Base-by-base conservation (phyloP, 2,888 invertebrate species). In the Apamea sordens region DNA sequence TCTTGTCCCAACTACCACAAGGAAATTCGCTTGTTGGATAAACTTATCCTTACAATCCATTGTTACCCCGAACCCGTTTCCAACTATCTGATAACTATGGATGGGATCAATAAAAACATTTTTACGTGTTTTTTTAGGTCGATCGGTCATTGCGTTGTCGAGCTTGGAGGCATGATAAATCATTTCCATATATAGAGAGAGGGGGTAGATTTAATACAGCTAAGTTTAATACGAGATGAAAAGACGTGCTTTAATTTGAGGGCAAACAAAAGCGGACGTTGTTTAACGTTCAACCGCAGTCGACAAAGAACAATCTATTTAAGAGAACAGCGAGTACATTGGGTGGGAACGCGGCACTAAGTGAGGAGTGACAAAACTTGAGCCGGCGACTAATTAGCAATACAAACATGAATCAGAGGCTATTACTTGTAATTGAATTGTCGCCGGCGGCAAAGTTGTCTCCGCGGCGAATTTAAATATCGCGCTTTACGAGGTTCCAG, bases 391-490 rank as follows among this genome's bases (percentile, higher is more conserved):
- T 96, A 96, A 97, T 97, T 97, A 96, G 95, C 95, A 95, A 96
- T 96, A 96, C 96, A 97, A 97, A 96, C 96, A 96, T 96, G 96
- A 97, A 97, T 97, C 96, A 96, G 96, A 92, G 95, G 96, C 96
- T 96, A 97, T 97, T 96, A 96, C 95, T 96, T 96, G 95, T 97
- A 97, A 96, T 97, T 96, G 96, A 96, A 97, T 96, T 95, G 95
- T 94, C 96, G 95, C 94, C 92, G 95, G 93, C 94, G 94, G 95
- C 93, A 93, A 94, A 96, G 95, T 95, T 96, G 93, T 92, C 93
- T 94, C 95, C 93, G 92, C 93, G 93, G 92, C 92, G 92, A 96
- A 96, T 96, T 96, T 96, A 96, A 96, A 96, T 96, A 96, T 96
- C 94, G 92, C 94, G 94, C 94, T 95, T 93, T 93, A 93, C 92